Percentiles rank a stretch among this genome's conserved stretches.
These are phyloP conservation scores for Ditula angustiorana DNA, from an alignment of 2,888 invertebrate species.

Conservation along the genomic window DNA sequence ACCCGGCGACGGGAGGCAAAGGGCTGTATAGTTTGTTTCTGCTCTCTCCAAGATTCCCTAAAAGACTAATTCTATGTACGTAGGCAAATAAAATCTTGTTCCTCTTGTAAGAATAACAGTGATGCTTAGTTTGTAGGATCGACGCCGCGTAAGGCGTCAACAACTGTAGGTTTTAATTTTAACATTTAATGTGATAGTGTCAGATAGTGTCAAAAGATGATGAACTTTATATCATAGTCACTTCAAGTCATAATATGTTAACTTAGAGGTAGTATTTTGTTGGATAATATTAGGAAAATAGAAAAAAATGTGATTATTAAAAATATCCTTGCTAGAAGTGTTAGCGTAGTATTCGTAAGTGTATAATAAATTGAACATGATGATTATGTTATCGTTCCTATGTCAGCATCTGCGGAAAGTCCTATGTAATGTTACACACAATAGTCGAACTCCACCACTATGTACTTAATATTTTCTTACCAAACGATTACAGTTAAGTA, in stretches of 20 bases:
- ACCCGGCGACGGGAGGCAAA: conserved; percentile 7
- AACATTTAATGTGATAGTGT: conserved; percentile 80
- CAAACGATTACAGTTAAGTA: conserved; percentile 54
- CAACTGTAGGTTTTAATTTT: conserved; percentile 45
- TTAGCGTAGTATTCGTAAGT: conserved; percentile 28
- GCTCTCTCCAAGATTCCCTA: conserved; percentile 41
- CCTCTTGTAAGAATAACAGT: conserved; percentile 38
- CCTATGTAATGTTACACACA: conserved; percentile 66
- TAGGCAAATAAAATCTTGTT: conserved; percentile 38
- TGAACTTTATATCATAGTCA: conserved; percentile 81
- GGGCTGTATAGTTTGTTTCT: conserved; percentile 35
- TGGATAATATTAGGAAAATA: conserved; percentile 60
- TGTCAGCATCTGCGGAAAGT: conserved; percentile 55
- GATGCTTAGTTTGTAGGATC: conserved; percentile 44
- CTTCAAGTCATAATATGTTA: conserved; percentile 85
- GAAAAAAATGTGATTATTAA: conserved; percentile 71
- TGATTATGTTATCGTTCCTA: conserved; percentile 76
- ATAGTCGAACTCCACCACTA: conserved; percentile 70
- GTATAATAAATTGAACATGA: conserved; percentile 24
- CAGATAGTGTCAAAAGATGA: conserved; percentile 77
- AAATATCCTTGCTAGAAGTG: conserved; percentile 60
- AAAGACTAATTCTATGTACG: conserved; percentile 35
- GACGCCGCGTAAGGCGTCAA: conserved; percentile 45
- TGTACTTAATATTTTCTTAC: conserved; percentile 75
- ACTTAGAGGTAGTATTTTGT: conserved; percentile 75